Evolutionary conservation across 2,113 vertebrate genomes (phyloP).

Genomic region (Chlorodrepanis virens): DNA sequence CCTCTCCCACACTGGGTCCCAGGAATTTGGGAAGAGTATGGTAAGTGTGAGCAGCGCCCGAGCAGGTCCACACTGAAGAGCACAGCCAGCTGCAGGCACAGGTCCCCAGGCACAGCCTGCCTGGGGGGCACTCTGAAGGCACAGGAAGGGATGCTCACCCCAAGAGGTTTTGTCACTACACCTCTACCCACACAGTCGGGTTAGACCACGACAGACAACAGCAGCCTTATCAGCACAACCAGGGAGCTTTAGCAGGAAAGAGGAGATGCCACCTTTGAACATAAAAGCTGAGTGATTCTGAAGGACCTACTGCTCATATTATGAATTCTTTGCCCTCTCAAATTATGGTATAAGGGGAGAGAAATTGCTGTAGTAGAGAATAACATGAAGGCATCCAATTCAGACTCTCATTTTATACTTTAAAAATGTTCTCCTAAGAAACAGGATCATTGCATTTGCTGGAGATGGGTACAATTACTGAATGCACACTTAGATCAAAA

Average conservation of each 20-base stretch:
- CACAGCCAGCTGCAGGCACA: not conserved
- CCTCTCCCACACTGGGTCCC: fast-evolving
- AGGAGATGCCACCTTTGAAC: not conserved
- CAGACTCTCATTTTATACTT: not conserved
- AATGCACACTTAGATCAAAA: not conserved
- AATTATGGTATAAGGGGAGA: not conserved
- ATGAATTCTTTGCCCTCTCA: not conserved
- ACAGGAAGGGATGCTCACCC: not conserved
- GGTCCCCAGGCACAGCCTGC: not conserved
- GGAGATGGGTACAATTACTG: not conserved
- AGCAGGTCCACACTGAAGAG: not conserved
- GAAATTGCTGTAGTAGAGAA: not conserved
- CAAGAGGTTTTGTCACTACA: fast-evolving
- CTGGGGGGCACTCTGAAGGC: not conserved
- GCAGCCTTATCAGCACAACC: not conserved
- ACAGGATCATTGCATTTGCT: not conserved
- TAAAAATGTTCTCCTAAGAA: not conserved
- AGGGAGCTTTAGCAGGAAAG: not conserved
- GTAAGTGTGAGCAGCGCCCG: fast-evolving
- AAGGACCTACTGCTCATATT: not conserved
- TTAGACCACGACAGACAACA: not conserved
- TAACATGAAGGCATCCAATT: not conserved
- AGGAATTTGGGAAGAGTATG: not conserved
- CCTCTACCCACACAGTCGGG: not conserved
- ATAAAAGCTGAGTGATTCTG: not conserved